These are phyloP conservation scores for Pseudomyrmex flavicornis DNA, from an alignment of 1,140 invertebrate species.

Conservation along the genomic window DNA sequence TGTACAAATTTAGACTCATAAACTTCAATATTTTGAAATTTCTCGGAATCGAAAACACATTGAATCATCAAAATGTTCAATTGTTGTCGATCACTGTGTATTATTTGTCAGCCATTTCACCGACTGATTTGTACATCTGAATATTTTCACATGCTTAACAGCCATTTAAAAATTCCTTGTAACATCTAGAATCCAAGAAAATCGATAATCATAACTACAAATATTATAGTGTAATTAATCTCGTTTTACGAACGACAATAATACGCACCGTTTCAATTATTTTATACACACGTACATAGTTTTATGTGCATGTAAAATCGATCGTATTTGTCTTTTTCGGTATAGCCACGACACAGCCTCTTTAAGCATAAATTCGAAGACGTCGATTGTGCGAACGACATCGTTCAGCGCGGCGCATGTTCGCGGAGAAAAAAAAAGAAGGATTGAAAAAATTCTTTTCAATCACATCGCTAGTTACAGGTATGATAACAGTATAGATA, in stretches of 20 bases:
- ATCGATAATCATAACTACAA: slow-evolving; percentile 24
- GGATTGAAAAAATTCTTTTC: slow-evolving; percentile 52
- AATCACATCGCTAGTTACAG: slow-evolving; percentile 74
- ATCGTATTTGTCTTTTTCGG: background rate
- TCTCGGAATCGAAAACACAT: no score
- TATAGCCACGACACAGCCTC: slow-evolving; percentile 60
- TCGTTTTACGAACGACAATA: background rate
- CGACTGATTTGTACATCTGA: background rate
- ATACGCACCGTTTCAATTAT: no score
- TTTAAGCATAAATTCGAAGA: slow-evolving; percentile 57
- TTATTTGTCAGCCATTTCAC: background rate
- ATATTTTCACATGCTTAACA: background rate
- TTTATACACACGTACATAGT: background rate
- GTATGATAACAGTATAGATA: slow-evolving; percentile 84
- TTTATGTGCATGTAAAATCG: background rate
- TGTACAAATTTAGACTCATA: no score
- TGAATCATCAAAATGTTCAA: no score
- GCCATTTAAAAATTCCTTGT: no score
- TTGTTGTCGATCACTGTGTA: background rate
- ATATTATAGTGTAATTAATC: background rate
- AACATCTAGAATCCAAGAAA: slow-evolving; percentile 1
- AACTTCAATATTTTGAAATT: no score
- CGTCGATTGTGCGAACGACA: slow-evolving; percentile 40
- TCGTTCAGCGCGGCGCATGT: slow-evolving; percentile 51
- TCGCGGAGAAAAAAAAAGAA: slow-evolving; percentile 36